These are phyloP conservation scores for Drosophila atroscutellata DNA, from an alignment of 2,888 invertebrate genomes.

Conservation along the genomic window DNA sequence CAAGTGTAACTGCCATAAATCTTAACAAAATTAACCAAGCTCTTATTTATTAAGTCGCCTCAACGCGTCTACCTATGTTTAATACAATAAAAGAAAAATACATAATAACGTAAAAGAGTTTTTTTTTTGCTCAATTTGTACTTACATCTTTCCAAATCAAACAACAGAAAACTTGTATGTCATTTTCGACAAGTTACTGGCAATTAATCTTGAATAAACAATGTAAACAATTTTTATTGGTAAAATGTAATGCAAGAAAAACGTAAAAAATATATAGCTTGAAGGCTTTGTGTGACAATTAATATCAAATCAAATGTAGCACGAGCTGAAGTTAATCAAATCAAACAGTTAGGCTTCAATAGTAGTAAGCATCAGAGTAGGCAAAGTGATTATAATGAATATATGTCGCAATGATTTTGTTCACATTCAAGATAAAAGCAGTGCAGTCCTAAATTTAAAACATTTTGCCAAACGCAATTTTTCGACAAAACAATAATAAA, in stretches of 20 bases:
- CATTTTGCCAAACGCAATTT: conserved; percentile 35
- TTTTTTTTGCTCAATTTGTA: too few species aligned
- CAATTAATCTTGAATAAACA: too few species aligned
- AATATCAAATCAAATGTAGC: neutral
- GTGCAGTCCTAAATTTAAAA: conserved; percentile 53
- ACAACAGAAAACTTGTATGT: too few species aligned
- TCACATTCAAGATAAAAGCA: conserved; percentile 28
- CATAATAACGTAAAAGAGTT: neutral
- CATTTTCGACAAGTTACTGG: too few species aligned
- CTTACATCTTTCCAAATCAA: too few species aligned
- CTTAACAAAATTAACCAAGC: conserved; percentile 62
- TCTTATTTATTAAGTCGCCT: conserved; percentile 38
- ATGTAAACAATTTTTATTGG: neutral
- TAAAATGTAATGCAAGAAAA: neutral
- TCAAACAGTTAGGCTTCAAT: neutral
- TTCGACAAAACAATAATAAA: conserved; percentile 45
- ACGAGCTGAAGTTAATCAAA: neutral
- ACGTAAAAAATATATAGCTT: too few species aligned
- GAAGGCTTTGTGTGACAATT: neutral
- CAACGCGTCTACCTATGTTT: conserved; percentile 27
- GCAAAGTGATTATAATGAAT: conserved; percentile 2
- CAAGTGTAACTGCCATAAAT: conserved; percentile 57
- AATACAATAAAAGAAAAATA: conserved; percentile 6
- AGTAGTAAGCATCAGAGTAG: conserved; percentile 11
- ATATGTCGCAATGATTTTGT: conserved; percentile 14